Conservation (phyloP, 2,797 vertebrate species). For the Coregonus sp. region DNA sequence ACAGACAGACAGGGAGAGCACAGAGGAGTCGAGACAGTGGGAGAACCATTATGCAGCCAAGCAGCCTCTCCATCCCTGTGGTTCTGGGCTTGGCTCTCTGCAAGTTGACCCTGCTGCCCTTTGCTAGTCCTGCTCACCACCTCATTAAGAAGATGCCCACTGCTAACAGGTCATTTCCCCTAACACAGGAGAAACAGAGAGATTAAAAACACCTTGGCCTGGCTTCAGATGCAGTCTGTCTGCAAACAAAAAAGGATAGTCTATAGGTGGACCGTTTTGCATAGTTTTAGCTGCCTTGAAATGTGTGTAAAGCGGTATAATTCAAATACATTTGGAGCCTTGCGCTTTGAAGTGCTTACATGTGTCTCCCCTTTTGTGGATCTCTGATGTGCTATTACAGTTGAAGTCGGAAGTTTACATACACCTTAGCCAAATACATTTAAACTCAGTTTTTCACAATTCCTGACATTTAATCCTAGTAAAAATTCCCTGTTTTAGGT, state of each 20-base stretch:
- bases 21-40: too few species aligned
- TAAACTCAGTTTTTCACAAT: too few species aligned
- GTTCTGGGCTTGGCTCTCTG: too few species aligned
- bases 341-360: not conserved
- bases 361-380: not conserved
- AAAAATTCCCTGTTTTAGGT: too few species aligned
- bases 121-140: not conserved
- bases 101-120: too few species aligned
- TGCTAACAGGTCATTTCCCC: not conserved
- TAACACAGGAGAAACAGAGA: not conserved
- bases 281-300: too few species aligned
- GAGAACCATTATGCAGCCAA: too few species aligned
- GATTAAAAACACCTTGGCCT: not conserved
- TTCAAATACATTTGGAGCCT: not conserved
- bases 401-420: too few species aligned
- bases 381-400: not conserved
- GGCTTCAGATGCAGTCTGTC: not conserved
- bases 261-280: not conserved
- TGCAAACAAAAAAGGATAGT: not conserved
- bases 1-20: too few species aligned
- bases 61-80: too few species aligned
- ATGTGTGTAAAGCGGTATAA: not conserved
- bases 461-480: too few species aligned
- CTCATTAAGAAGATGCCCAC: not conserved
- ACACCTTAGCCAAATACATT: too few species aligned